Evolutionary conservation across 2,113 vertebrate species (phyloP).

Genomic region (Excalfactoria chinensis): DNA sequence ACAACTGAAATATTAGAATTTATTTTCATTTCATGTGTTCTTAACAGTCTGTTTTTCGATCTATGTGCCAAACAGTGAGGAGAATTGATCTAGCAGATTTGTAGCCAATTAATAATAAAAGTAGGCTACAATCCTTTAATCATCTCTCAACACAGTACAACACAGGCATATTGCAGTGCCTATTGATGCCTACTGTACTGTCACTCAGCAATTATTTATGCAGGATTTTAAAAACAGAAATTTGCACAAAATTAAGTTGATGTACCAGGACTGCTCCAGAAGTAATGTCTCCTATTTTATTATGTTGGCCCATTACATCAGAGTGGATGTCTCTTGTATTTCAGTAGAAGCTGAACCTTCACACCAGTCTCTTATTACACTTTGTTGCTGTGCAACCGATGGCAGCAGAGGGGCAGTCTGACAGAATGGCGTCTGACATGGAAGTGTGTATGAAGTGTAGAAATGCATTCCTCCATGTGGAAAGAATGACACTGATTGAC

Average conservation of each 20-base stretch:
- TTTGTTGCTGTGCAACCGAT: too few species aligned
- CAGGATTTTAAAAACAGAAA: not conserved
- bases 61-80: not conserved
- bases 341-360: too few species aligned
- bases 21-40: not conserved
- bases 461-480: too few species aligned
- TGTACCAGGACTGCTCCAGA: too few species aligned
- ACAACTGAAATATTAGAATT: not conserved
- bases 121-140: not conserved
- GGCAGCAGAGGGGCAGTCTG: too few species aligned
- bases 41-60: not conserved
- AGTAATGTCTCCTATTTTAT: too few species aligned
- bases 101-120: not conserved
- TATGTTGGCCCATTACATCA: too few species aligned
- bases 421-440: too few species aligned
- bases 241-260: not conserved
- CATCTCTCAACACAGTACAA: not conserved
- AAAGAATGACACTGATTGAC: too few species aligned
- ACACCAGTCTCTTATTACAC: too few species aligned
- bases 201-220: accelerated
- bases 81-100: not conserved
- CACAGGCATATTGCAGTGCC: not conserved
- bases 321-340: too few species aligned
- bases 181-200: not conserved
- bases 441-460: too few species aligned